phyloP scores from a whole-genome alignment of 2,113 vertebrate genomes.

The Oreotragus oreotragus region DNA sequence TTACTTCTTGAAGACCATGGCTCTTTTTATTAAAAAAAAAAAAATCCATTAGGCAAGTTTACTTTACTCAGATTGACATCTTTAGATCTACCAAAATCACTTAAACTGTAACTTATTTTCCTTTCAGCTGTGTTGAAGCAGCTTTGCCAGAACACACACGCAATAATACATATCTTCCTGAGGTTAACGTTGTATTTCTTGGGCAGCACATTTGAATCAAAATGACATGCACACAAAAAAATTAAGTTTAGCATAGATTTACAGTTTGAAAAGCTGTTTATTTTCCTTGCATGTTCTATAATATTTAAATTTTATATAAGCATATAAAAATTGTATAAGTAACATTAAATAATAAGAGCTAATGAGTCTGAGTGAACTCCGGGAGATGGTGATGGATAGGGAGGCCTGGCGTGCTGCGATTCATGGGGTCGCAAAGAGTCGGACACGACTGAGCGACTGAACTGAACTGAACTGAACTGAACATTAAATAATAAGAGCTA shows the following conservation, averaged over 20 bases:
- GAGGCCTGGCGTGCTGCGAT: too few species aligned
- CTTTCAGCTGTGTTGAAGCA: background rate
- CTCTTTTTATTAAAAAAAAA: conserved; percentile 37
- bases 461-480: too few species aligned
- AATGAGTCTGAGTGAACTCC: too few species aligned
- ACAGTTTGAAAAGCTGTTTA: background rate
- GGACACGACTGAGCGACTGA: too few species aligned
- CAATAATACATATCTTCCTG: background rate
- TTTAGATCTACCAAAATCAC: conserved; percentile 6
- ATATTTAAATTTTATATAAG: background rate
- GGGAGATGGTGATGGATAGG: too few species aligned
- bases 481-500: background rate
- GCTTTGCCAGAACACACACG: background rate
- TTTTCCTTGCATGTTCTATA: background rate
- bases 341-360: background rate
- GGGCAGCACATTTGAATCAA: background rate
- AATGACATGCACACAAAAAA: background rate
- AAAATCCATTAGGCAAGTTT: conserved; percentile 29
- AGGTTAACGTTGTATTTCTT: background rate
- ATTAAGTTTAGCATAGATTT: background rate
- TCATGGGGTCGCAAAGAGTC: too few species aligned
- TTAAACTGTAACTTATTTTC: conserved; percentile 19
- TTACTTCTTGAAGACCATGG: background rate
- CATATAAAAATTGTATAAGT: background rate
- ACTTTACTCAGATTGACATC: background rate